Conservation (phyloP, 2,113 vertebrate species). For the Albula glossodonta region DNA sequence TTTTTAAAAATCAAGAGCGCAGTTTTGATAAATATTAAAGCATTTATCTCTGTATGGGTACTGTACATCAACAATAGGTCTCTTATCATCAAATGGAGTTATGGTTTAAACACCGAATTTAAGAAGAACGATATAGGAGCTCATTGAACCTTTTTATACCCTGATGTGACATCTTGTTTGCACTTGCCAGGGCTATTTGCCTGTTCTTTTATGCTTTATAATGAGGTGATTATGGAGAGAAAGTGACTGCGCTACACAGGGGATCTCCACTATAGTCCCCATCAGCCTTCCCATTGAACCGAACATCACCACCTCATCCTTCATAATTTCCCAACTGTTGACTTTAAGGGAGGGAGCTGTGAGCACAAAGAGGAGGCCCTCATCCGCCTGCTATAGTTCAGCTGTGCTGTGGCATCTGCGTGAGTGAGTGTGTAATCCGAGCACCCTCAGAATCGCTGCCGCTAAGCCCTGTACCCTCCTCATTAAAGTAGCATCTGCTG, state of each 20-base stretch:
- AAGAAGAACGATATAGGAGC: not conserved
- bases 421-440: conserved; percentile 14
- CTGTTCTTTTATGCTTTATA: not conserved
- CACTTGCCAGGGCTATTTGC: not conserved
- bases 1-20: too few relatives aligned
- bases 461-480: conserved; percentile 47
- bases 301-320: not conserved
- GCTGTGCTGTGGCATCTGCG: not conserved
- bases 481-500: conserved; percentile 68
- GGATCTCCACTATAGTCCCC: not conserved
- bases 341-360: not conserved
- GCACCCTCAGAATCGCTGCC: not conserved
- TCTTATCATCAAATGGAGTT: not conserved
- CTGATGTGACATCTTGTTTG: not conserved
- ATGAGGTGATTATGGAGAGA: not conserved
- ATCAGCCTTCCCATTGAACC: not conserved
- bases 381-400: too few relatives aligned
- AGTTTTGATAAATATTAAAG: too few relatives aligned
- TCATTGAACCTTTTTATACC: not conserved
- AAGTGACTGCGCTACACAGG: not conserved
- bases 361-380: not conserved
- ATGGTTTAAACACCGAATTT: not conserved
- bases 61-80: not conserved
- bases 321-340: not conserved
- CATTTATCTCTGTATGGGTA: not conserved